phyloP scores from a whole-genome alignment of 2,888 invertebrate genomes.

The Zootermopsis nevadensis region DNA sequence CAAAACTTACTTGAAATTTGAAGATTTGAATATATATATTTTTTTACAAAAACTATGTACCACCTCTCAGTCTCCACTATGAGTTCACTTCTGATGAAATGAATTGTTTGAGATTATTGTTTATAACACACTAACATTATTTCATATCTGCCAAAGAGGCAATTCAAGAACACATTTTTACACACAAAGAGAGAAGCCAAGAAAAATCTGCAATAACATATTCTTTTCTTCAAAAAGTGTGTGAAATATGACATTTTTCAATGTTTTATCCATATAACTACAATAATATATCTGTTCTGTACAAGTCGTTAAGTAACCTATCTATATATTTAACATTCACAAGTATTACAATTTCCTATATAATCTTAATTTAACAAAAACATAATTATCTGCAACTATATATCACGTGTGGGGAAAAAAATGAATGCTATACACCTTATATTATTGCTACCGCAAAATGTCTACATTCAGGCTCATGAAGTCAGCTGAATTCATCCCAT shows the following conservation, averaged over 20 bases:
- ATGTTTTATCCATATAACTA: slow-evolving; percentile 45
- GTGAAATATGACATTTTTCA: slow-evolving; percentile 35
- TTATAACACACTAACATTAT: slow-evolving; percentile 49
- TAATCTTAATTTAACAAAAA: slow-evolving; percentile 50
- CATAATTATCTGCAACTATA: slow-evolving; percentile 51
- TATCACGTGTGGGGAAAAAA: slow-evolving; percentile 36
- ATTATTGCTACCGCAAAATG: slow-evolving; percentile 55
- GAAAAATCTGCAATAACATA: slow-evolving; percentile 40
- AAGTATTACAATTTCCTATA: slow-evolving; percentile 48
- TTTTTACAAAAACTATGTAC: slow-evolving; percentile 36
- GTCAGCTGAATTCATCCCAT: slow-evolving; percentile 42
- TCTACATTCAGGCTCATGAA: slow-evolving; percentile 50
- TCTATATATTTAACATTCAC: slow-evolving; percentile 52
- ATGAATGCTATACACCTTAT: slow-evolving; percentile 44
- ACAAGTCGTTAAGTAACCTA: slow-evolving; percentile 47
- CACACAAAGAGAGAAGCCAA: slow-evolving; percentile 51
- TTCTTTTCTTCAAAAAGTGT: slow-evolving; percentile 20
- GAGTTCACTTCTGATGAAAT: slow-evolving; percentile 31
- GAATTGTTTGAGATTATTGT: slow-evolving; percentile 38
- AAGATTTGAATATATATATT: slow-evolving; percentile 24
- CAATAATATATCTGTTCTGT: slow-evolving; percentile 43
- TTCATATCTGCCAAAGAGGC: slow-evolving; percentile 41
- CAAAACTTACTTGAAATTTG: slow-evolving; percentile 43
- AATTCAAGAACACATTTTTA: slow-evolving; percentile 45
- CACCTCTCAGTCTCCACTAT: slow-evolving; percentile 33